phyloP scores from a whole-genome alignment of 2,113 vertebrate genomes.

The Ptyas mucosa region DNA sequence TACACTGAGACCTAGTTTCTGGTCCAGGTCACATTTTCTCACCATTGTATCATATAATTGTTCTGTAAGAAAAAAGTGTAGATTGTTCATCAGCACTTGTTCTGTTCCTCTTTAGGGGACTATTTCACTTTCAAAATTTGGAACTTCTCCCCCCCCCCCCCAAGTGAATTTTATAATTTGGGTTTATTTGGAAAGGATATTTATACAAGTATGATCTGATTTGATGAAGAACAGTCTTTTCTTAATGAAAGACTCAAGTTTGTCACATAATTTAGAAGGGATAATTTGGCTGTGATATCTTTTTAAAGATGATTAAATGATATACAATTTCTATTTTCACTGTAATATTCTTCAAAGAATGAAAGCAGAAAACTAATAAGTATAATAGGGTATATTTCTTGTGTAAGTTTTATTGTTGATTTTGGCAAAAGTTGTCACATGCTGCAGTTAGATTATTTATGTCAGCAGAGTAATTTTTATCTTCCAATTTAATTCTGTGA shows the following conservation, averaged over 20 bases:
- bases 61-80: background rate
- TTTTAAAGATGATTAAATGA: conserved; percentile 76
- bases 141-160: background rate
- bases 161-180: background rate
- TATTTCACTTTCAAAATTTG: background rate
- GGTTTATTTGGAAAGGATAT: conserved; percentile 40
- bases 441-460: conserved; percentile 68
- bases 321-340: conserved; percentile 75
- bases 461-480: conserved; percentile 64
- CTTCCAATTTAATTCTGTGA: conserved; percentile 72
- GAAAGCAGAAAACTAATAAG: conserved; percentile 68
- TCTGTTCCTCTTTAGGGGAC: too few relatives aligned
- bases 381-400: conserved; percentile 66
- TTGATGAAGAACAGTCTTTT: conserved; percentile 49
- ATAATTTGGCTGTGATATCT: conserved; percentile 70
- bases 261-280: conserved; percentile 42
- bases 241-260: conserved; percentile 47
- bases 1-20: background rate
- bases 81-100: background rate
- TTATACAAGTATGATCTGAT: conserved; percentile 41
- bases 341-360: conserved; percentile 70
- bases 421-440: conserved; percentile 66
- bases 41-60: background rate
- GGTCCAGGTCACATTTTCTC: background rate
- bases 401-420: conserved; percentile 63